A percentile compares a stretch with the other conserved stretches of the same genome.
Conservation (phyloP, 2,888 invertebrate genomes). For the Pegoplata infirma region DNA sequence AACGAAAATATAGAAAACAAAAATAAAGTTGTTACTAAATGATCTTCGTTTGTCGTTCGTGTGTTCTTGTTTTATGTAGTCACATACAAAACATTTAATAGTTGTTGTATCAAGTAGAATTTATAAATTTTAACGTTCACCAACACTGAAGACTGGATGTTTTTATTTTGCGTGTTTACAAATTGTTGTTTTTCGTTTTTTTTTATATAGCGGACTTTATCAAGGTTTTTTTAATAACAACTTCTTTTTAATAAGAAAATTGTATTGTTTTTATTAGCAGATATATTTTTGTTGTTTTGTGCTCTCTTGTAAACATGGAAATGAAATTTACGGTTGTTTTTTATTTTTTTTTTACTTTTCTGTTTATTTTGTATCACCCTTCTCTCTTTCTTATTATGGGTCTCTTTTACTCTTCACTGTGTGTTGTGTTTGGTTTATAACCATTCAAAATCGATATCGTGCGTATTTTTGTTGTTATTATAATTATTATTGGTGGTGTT, state of each 20-base stretch:
- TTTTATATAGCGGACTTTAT: constrained; percentile 53
- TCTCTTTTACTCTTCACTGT: constrained; percentile 35
- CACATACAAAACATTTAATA: background rate
- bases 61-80: constrained; percentile 23
- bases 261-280: background rate
- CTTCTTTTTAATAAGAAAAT: constrained; percentile 27
- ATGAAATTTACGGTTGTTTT: constrained; percentile 50
- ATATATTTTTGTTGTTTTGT: constrained; percentile 27
- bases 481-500: constrained; percentile 46
- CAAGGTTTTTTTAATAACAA: constrained; percentile 49
- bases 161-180: constrained; percentile 40
- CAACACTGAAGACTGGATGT: constrained; percentile 46
- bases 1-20: constrained; percentile 31
- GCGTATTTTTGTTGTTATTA: constrained; percentile 31
- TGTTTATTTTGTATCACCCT: constrained; percentile 14
- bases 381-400: constrained; percentile 7
- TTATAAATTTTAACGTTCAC: constrained; percentile 30
- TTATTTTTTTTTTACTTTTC: constrained; percentile 25
- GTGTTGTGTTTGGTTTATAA: constrained; percentile 20
- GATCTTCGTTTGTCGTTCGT: constrained; percentile 45
- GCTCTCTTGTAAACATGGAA: constrained; percentile 33
- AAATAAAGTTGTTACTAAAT: constrained; percentile 28
- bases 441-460: constrained; percentile 56
- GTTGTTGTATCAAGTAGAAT: constrained; percentile 3
- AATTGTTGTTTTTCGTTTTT: constrained; percentile 43